phyloP scores from a whole-genome alignment of 2,888 invertebrate genomes.

The Caenorhabditis imperialis region DNA sequence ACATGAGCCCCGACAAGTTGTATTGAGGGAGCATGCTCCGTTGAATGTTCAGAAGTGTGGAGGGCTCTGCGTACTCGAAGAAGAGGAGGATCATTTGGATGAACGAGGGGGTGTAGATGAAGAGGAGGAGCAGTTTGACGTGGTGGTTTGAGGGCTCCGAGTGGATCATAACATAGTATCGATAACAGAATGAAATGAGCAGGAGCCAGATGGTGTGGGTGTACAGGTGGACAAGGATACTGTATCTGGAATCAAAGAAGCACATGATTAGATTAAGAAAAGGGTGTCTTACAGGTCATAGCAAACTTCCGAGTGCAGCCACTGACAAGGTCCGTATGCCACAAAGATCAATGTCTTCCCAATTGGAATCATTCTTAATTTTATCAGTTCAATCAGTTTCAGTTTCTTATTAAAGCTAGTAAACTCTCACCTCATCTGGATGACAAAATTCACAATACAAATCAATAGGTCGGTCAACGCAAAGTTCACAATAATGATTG shows the following conservation, averaged over 20 bases:
- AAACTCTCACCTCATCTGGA: no score
- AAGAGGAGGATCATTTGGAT: conserved; percentile 1
- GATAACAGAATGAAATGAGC: conserved; percentile 19
- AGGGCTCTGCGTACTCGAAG: conserved; percentile 2
- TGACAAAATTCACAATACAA: conserved; percentile 4
- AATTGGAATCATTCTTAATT: conserved; percentile 11
- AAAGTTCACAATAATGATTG: conserved; percentile 11
- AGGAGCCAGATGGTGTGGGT: conserved; percentile 23
- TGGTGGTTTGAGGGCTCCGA: background rate
- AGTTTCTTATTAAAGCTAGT: no score
- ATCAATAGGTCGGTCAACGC: conserved; percentile 5
- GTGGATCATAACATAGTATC: conserved; percentile 9
- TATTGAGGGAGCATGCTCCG: conserved; percentile 10
- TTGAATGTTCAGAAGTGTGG: conserved; percentile 2
- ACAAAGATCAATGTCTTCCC: conserved; percentile 3
- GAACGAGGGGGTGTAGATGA: conserved; percentile 27
- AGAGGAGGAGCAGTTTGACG: background rate
- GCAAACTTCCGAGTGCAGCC: conserved; percentile 10
- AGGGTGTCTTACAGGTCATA: conserved; percentile 14
- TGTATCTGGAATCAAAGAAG: conserved; percentile 28
- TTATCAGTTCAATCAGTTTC: no score
- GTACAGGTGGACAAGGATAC: conserved; percentile 26
- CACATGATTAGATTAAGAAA: no score
- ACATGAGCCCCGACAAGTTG: background rate
- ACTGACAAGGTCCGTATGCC: conserved; percentile 13